Base-by-base conservation (phyloP, 2,113 vertebrate species). In the Ornithorhynchus anatinus region DNA sequence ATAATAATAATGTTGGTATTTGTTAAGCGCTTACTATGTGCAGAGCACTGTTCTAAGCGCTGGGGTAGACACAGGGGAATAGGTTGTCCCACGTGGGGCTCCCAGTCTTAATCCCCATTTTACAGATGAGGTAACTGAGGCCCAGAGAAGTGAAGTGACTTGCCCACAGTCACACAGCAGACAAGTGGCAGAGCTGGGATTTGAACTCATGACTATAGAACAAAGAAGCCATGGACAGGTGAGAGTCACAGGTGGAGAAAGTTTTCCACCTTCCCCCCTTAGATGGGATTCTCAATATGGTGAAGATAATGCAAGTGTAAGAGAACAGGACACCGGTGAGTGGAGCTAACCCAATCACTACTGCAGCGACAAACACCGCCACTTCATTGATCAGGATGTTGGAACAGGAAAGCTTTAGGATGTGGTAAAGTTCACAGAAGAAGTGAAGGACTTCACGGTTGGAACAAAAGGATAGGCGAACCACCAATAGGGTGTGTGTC, bases 401-500 rank as follows among this genome's bases (percentile, higher is more conserved):
- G 23, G 60, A 73, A 32, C 80, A 84, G 20, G 86, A 71, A 5
- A 86, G 68, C 36, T 65, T 69, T 33, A 75, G 42, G 11, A 86
- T 5, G 2, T 72, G 38, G 5, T 77, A 63, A 1, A 59, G 73
- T 6, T 80, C 82, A 61, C 74, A 84, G 32, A 78, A 84, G 51
- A 84, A 84, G 42, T 84, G 71, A 10, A 23, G 65, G 20, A 87
- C 51, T 1, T 3, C 22, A 35, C 71, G 80, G 19, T 29, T 31
- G 14, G 42, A 50, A 20, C 76, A 80, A 39, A 84, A 86, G 3
- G 43, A 54, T 6, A 84, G 47, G 10, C 15, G 32, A 42, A 51
- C 40, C 50, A 84, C 57, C 32, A 81, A 59, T 19, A 81, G 61
- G n/a, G 79, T 74, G 27, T 87, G 81, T 9, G 85, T 14, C 8